A percentile compares a stretch with the other conserved stretches of the same genome.
Conservation (phyloP, 2,113 vertebrate genomes). For the Python bivittatus region DNA sequence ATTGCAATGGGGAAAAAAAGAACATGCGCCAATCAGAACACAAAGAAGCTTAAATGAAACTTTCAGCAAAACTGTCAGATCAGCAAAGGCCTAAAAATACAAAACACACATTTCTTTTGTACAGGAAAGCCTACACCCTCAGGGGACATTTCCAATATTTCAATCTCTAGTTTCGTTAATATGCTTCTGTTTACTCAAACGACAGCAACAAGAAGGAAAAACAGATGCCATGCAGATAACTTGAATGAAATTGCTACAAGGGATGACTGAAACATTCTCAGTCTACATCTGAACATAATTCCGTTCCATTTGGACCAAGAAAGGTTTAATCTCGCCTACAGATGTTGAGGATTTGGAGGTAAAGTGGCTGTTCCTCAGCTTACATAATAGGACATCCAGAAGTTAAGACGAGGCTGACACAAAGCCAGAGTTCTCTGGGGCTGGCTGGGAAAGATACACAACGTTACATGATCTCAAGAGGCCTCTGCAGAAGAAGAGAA, state of each 20-base stretch:
- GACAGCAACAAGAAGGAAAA: background rate
- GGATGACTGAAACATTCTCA: background rate
- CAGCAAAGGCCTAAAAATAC: background rate
- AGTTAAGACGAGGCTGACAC: background rate
- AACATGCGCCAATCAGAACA: background rate
- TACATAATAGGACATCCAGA: background rate
- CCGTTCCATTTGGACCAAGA: background rate
- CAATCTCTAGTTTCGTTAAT: background rate
- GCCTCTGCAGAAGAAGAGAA: too few relatives aligned
- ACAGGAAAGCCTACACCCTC: background rate
- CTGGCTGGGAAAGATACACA: background rate
- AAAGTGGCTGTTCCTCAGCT: background rate
- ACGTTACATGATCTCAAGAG: too few relatives aligned
- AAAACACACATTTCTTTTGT: background rate
- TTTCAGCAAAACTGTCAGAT: background rate
- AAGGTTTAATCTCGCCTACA: background rate
- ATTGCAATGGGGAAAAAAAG: background rate
- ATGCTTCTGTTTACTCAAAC: background rate
- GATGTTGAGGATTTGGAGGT: background rate
- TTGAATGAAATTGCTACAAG: background rate
- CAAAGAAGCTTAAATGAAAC: background rate
- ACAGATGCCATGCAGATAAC: background rate
- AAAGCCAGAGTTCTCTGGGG: background rate
- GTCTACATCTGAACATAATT: background rate
- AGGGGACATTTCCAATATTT: background rate